Conservation (phyloP, 2,797 vertebrate species). For the Myioborus melanocephalus region DNA sequence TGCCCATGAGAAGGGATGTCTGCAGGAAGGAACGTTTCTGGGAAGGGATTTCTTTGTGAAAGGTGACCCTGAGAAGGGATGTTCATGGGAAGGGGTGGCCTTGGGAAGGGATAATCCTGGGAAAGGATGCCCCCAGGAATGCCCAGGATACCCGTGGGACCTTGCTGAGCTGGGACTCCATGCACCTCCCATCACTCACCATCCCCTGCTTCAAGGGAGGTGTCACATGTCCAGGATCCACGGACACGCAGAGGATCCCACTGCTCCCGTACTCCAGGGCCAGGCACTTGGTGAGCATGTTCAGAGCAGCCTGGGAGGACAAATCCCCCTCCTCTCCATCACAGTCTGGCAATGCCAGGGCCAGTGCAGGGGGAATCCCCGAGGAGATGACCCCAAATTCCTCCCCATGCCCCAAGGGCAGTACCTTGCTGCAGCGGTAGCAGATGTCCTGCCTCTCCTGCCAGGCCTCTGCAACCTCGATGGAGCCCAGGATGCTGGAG, state of each 20-base stretch:
- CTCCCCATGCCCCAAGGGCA: rapidly evolving
- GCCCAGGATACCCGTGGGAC: rapidly evolving
- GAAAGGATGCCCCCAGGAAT: not conserved
- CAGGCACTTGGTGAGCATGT: conserved; percentile 61
- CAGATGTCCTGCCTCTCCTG: conserved; percentile 32
- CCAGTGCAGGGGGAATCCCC: rapidly evolving
- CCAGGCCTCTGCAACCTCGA: not conserved
- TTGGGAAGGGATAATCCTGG: not conserved
- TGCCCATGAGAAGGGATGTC: not conserved
- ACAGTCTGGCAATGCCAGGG: rapidly evolving
- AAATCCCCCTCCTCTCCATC: not conserved
- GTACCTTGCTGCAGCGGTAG: conserved; percentile 62
- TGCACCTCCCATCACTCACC: not conserved
- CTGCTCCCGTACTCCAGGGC: conserved; percentile 36
- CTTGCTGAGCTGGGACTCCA: not conserved
- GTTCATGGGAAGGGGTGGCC: not conserved
- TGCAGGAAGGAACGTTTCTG: not conserved
- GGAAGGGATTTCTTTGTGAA: not conserved
- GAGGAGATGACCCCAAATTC: not conserved
- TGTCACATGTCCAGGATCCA: conserved; percentile 25
- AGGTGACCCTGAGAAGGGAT: not conserved
- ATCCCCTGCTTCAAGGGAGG: not conserved
- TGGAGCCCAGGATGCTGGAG: conserved; percentile 56
- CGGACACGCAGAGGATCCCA: conserved; percentile 16
- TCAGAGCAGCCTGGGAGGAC: conserved; percentile 35